Conservation (phyloP, 2,888 invertebrate genomes). For the Caenorhabditis angaria region DNA sequence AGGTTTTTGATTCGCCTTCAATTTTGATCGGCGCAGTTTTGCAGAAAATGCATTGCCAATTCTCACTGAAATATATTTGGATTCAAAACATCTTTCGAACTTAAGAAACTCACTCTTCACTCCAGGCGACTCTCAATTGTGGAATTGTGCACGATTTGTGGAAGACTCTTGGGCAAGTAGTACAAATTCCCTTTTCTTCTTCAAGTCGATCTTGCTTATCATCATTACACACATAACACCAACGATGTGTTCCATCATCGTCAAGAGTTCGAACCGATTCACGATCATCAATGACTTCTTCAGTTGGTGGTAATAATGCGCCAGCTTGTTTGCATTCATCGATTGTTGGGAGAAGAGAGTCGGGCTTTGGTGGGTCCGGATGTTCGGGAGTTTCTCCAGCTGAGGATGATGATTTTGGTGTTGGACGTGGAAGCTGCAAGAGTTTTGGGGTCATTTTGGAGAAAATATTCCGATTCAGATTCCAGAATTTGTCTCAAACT, state of each 20-base stretch:
- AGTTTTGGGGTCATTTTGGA: neutral
- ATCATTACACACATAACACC: slow-evolving; percentile 9
- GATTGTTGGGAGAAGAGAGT: neutral
- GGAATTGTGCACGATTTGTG: slow-evolving; percentile 6
- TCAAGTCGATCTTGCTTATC: neutral
- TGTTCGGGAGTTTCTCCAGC: neutral
- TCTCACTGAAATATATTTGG: neutral
- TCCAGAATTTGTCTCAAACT: neutral
- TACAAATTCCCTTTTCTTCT: slow-evolving; percentile 9
- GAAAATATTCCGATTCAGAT: neutral
- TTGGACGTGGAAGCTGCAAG: slow-evolving; percentile 1
- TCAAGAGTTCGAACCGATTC: slow-evolving; percentile 6
- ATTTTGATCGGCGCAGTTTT: neutral
- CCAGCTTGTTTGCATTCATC: neutral
- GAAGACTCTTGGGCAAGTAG: slow-evolving; percentile 7
- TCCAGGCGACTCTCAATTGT: neutral
- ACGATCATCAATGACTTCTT: neutral
- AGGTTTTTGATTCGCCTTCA: neutral
- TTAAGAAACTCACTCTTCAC: slow-evolving; percentile 2
- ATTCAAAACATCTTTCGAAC: neutral
- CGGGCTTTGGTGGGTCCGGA: neutral
- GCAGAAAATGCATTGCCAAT: slow-evolving; percentile 8
- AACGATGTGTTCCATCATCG: slow-evolving; percentile 1
- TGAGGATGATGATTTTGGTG: neutral
- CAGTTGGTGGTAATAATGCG: neutral